Evolutionary conservation across 1,140 invertebrate species (phyloP).

Genomic region (Solenopsis fugax): DNA sequence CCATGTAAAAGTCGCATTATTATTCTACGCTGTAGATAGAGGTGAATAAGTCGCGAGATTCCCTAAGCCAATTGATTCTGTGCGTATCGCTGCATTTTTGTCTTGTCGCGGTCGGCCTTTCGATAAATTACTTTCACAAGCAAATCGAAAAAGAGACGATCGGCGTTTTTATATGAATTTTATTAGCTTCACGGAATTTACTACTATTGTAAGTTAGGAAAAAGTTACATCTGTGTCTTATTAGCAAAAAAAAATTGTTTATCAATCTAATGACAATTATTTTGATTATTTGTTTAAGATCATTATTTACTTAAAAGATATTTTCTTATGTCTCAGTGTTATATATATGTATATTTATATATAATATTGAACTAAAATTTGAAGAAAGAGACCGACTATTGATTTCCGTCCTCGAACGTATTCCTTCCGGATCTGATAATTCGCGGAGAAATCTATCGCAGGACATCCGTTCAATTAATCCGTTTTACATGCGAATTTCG

Average conservation of each 20-base stretch:
- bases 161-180: neutral
- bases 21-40: constrained; percentile 63
- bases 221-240: neutral
- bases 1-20: constrained; percentile 68
- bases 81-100: constrained; percentile 18
- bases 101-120: neutral
- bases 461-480: neutral
- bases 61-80: constrained; percentile 68
- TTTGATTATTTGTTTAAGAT: neutral
- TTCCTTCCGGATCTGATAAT: neutral
- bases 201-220: neutral
- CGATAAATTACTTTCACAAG: constrained; percentile 52
- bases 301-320: neutral
- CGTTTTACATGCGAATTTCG: constrained; percentile 11
- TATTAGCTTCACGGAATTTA: neutral
- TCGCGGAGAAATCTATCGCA: neutral
- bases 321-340: neutral
- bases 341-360: neutral
- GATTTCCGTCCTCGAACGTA: neutral
- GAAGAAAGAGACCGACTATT: neutral
- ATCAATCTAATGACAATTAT: neutral
- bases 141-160: constrained; percentile 17
- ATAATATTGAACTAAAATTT: neutral
- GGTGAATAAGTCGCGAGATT: constrained; percentile 46
- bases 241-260: neutral